These are phyloP conservation scores for Todiramphus chloris DNA, from an alignment of 2,113 vertebrate genomes.

Conservation along the genomic window DNA sequence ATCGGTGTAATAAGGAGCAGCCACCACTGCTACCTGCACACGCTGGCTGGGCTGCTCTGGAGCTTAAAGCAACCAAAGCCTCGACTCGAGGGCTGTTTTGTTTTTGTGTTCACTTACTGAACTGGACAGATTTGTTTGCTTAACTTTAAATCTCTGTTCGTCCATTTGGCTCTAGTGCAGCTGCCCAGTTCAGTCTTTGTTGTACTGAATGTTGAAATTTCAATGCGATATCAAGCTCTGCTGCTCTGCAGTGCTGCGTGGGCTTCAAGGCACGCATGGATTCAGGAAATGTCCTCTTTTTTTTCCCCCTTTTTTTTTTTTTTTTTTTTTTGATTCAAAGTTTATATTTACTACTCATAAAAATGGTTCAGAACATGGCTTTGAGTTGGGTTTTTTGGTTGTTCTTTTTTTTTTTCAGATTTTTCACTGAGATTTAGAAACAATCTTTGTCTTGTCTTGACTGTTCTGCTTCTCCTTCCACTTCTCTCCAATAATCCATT, in stretches of 20 bases:
- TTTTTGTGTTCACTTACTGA: not conserved
- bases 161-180: not conserved
- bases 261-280: not conserved
- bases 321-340: not conserved
- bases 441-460: not conserved
- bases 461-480: not conserved
- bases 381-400: too few relatives aligned
- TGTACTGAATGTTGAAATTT: not conserved
- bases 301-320: not conserved
- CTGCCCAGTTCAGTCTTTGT: not conserved
- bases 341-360: not conserved
- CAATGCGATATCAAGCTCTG: not conserved
- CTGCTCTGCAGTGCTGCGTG: not conserved
- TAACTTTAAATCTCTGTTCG: not conserved
- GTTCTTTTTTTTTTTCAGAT: not conserved
- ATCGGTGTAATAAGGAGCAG: accelerated
- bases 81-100: not conserved
- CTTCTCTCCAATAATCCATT: not conserved
- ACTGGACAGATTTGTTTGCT: not conserved
- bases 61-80: not conserved
- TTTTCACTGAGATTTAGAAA: not conserved
- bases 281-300: not conserved
- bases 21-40: not conserved
- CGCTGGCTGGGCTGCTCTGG: not conserved
- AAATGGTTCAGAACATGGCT: not conserved